Evolutionary conservation across 1,140 invertebrate species (phyloP).

Genomic region (Hetaerina americana): DNA sequence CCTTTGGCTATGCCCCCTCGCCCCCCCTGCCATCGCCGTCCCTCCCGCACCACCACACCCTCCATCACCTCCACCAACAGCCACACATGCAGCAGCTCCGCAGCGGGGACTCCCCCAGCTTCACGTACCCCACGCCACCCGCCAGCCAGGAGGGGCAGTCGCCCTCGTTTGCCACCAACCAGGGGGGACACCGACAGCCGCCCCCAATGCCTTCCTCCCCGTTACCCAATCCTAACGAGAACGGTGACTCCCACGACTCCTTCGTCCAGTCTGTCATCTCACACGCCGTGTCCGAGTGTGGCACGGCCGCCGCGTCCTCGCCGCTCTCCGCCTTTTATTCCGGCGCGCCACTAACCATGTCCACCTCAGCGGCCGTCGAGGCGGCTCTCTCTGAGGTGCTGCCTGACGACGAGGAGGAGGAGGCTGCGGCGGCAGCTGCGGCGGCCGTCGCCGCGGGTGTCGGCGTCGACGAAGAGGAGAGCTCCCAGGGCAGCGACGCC

Average conservation of each 20-base stretch:
- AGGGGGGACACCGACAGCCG: conserved; percentile 12
- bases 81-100: conserved; percentile 43
- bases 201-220: conserved; percentile 31
- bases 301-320: conserved; percentile 40
- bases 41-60: conserved; percentile 41
- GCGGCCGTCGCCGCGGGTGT: background rate
- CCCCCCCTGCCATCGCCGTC: conserved; percentile 52
- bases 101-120: conserved; percentile 23
- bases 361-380: conserved; percentile 68
- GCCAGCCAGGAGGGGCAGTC: conserved; percentile 67
- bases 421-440: background rate
- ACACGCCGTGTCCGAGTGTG: conserved; percentile 37
- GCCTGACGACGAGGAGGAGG: conserved; percentile 41
- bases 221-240: conserved; percentile 8
- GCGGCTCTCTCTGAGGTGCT: conserved; percentile 66
- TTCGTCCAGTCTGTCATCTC: conserved; percentile 22
- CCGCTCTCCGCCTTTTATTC: conserved; percentile 68
- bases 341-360: conserved; percentile 48
- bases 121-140: conserved; percentile 69
- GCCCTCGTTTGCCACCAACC: conserved; percentile 35
- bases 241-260: conserved; percentile 23
- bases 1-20: conserved; percentile 21
- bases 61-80: conserved; percentile 46
- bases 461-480: background rate
- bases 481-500: background rate